Evolutionary conservation across 1,140 invertebrate species (phyloP).

Genomic region (Brachionus koreanus): DNA sequence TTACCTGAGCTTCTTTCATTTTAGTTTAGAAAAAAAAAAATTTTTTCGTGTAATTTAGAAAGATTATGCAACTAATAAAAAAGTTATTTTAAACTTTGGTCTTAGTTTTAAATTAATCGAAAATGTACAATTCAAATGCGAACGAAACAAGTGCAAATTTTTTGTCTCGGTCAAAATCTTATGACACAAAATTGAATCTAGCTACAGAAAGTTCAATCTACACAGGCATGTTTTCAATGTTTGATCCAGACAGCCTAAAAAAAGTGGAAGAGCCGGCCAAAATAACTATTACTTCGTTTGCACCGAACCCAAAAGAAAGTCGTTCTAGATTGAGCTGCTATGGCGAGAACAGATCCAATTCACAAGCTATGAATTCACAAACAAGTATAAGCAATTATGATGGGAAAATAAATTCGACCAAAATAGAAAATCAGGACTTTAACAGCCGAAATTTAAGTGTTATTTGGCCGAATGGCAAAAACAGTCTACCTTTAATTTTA

Average conservation of each 20-base stretch:
- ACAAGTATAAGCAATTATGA: neutral
- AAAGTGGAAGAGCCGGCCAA: neutral
- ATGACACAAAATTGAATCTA: slow-evolving; percentile 20
- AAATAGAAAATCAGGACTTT: neutral
- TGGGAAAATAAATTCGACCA: neutral
- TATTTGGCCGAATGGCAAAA: slow-evolving; percentile 55
- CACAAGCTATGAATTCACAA: neutral
- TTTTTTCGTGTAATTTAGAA: neutral
- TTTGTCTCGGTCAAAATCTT: slow-evolving; percentile 4
- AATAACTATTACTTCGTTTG: slow-evolving; percentile 26
- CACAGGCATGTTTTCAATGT: slow-evolving; percentile 4
- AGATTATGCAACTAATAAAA: neutral
- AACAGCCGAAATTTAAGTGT: slow-evolving; percentile 40
- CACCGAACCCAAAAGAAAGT: slow-evolving; percentile 9
- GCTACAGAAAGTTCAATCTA: neutral
- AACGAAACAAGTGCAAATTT: neutral
- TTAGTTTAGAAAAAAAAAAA: neutral
- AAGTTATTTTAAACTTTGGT: neutral
- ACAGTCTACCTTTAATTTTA: slow-evolving; percentile 52
- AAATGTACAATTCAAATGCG: slow-evolving; percentile 1
- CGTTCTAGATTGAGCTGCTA: neutral
- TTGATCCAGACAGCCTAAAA: neutral
- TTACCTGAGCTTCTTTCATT: neutral
- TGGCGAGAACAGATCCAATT: neutral
- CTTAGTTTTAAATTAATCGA: neutral